Percentiles rank a stretch among this genome's conserved stretches.
These are phyloP conservation scores for Salvelinus sp. DNA, from an alignment of 2,113 vertebrate species.

Conservation along the genomic window DNA sequence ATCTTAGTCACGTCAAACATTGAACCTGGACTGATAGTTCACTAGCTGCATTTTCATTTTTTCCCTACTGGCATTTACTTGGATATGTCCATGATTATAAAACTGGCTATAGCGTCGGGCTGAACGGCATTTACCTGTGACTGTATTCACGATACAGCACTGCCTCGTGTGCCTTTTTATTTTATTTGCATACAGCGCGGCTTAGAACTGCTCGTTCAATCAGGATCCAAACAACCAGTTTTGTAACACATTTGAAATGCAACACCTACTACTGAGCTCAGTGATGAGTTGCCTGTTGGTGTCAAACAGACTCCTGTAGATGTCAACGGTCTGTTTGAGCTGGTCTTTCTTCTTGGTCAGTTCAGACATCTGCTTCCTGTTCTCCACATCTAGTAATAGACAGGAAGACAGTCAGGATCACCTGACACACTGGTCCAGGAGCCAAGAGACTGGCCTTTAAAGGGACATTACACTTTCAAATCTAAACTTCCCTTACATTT, in stretches of 20 bases:
- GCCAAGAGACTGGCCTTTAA: no score
- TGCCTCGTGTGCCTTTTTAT: no score
- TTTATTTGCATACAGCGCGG: not conserved
- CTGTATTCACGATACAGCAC: no score
- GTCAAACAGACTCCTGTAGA: constrained; percentile 68
- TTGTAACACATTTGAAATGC: not conserved
- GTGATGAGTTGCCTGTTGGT: constrained; percentile 63
- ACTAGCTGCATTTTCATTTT: no score
- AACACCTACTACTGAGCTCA: constrained; percentile 73
- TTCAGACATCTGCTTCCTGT: constrained; percentile 79
- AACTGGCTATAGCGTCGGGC: no score
- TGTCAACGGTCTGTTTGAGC: constrained; percentile 67
- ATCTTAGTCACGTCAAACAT: no score
- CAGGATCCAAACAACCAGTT: not conserved
- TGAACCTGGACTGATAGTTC: no score
- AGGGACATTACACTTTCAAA: no score
- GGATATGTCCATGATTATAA: no score
- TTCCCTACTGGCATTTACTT: no score
- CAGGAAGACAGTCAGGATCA: not conserved
- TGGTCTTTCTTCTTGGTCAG: constrained; percentile 82
- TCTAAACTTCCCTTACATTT: no score
- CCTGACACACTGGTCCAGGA: not conserved
- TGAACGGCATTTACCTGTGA: no score
- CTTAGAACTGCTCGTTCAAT: not conserved
- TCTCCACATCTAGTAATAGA: constrained; percentile 77